Evolutionary conservation across 2,113 vertebrate genomes (phyloP), one percentile per base, ranked within the genome.

Genomic region (Pluvianellus socialis): DNA sequence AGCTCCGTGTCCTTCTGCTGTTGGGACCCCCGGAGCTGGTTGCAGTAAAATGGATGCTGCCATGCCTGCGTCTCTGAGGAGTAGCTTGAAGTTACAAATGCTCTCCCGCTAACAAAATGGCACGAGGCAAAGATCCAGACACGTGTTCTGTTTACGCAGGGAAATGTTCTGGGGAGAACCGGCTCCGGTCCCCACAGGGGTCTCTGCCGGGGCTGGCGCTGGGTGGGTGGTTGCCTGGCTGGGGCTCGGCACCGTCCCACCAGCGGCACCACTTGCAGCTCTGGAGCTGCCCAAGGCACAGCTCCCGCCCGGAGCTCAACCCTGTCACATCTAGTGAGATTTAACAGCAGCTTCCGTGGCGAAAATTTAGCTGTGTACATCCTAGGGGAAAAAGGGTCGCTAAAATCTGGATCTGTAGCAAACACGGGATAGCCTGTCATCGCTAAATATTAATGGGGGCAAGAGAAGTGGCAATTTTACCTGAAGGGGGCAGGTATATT

Each of bases 201-300:
- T 16, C 47, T 27, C 35, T 23, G 53, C 45, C 20, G 10, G 5
- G 16, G 55, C 47, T 3, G 3, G 38, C 53, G 33, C 33, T 22
- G 4, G 0, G 53, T 10, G 17, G 14, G 10, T 22, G 3, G 26
- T 7, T 5, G 10, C 3, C 83, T 10, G 16, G 45, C 84, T 44
- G 4, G 3, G 44, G 32, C 18, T 14, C 52, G 15, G n/a, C 42
- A 12, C 63, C 4, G 27, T 3, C 58, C 72, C 28, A 14, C 2
- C 50, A 12, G 2, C 49, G 1, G 6, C 49, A 5, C 14, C 4
- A 3, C 38, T 16, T 17, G 5, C n/a, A 21, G 1, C 72, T 24
- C 15, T 5, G 21, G 47, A 53, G 49, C 49, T 22, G 3, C 49
- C 30, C 7, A 3, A 56, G 49, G 44, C 42, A 26, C 21, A 6